These are phyloP conservation scores for Istiophorus platypterus DNA, from an alignment of 2,113 vertebrate species.

Conservation along the genomic window DNA sequence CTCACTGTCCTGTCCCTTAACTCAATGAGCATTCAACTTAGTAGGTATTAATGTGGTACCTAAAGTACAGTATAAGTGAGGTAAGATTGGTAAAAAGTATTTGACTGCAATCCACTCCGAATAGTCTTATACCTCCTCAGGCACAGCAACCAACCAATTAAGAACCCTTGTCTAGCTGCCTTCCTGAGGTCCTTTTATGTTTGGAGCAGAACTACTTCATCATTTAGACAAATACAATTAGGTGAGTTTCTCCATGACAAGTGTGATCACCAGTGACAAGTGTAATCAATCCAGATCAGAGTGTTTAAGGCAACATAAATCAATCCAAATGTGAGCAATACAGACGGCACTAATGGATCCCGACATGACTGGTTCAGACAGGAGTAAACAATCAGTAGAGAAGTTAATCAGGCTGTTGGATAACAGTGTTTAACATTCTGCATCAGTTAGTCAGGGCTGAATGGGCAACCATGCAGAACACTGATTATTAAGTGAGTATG, in stretches of 20 bases:
- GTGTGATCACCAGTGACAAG: conserved; percentile 72
- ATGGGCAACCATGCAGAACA: conserved; percentile 70
- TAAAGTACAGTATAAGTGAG: not conserved
- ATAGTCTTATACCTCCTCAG: conserved; percentile 12
- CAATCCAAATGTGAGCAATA: conserved; percentile 69
- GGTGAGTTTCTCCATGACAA: conserved; percentile 64
- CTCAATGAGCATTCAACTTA: not conserved
- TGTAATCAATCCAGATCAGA: conserved; percentile 76
- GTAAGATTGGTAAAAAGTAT: conserved; percentile 21
- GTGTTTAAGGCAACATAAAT: conserved; percentile 73
- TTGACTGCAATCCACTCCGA: conserved; percentile 25
- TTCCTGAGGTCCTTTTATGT: conserved; percentile 65
- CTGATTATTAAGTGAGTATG: conserved; percentile 69
- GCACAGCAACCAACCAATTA: conserved; percentile 41
- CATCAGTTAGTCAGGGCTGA: conserved; percentile 61
- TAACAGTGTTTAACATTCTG: conserved; percentile 77
- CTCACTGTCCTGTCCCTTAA: not conserved
- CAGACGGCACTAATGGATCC: conserved; percentile 67
- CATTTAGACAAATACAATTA: conserved; percentile 77
- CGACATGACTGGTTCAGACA: conserved; percentile 71
- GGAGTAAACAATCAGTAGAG: conserved; percentile 76
- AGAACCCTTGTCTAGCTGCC: conserved; percentile 24
- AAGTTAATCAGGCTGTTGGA: conserved; percentile 74
- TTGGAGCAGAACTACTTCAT: conserved; percentile 73
- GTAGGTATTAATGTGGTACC: not conserved